Evolutionary conservation across 2,113 vertebrate genomes (phyloP).

Genomic region (Myrmecobius fasciatus): DNA sequence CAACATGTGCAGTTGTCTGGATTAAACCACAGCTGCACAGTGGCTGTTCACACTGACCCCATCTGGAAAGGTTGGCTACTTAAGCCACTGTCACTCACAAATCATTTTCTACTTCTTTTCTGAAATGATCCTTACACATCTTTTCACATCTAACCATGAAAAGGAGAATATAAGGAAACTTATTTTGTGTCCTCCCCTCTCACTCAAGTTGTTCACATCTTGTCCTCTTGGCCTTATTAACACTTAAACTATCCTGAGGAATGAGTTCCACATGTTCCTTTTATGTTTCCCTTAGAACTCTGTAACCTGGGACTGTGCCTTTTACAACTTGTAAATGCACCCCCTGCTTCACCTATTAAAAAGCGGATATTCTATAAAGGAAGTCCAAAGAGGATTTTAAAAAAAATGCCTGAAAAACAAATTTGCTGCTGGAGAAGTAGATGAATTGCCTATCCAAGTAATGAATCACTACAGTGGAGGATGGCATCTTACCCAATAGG

Average conservation of each 20-base stretch:
- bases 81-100: neutral
- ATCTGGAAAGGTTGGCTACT: slow-evolving; percentile 18
- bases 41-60: slow-evolving; percentile 33
- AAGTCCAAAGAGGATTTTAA: neutral
- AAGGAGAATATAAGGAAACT: neutral
- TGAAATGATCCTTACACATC: neutral
- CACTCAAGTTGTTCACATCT: neutral
- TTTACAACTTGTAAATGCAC: slow-evolving; percentile 56
- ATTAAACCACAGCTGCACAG: neutral
- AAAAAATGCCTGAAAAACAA: slow-evolving; percentile 29
- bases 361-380: slow-evolving; percentile 47
- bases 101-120: neutral
- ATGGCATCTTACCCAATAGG: slow-evolving; percentile 18
- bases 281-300: slow-evolving; percentile 51
- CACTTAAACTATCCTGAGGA: neutral
- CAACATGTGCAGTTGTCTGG: neutral
- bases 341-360: slow-evolving; percentile 20
- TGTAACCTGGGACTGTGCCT: slow-evolving; percentile 43
- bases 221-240: neutral
- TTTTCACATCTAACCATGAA: neutral
- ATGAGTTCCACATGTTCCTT: slow-evolving; percentile 54
- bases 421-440: slow-evolving; percentile 61
- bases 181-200: neutral
- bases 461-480: slow-evolving; percentile 62
- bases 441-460: slow-evolving; percentile 45